Percentiles rank a stretch among this genome's conserved stretches.
These are phyloP conservation scores for Emydura subglobosa DNA, from an alignment of 2,113 vertebrate genomes.

Conservation along the genomic window DNA sequence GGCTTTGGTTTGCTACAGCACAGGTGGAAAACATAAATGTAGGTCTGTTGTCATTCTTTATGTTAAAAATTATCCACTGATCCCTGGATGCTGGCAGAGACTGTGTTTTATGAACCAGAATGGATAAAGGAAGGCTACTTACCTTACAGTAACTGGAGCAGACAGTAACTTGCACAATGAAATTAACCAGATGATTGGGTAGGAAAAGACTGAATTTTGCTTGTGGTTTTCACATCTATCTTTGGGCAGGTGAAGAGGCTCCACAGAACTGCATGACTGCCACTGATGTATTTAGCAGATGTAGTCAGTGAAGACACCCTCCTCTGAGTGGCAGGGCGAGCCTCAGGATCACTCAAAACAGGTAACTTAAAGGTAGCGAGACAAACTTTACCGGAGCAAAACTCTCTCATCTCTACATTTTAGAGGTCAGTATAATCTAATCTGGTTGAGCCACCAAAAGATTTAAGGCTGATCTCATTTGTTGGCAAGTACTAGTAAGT, in stretches of 20 bases:
- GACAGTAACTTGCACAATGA: not conserved
- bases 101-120: constrained; percentile 6
- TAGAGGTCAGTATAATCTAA: not conserved
- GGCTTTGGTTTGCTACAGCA: not conserved
- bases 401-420: not conserved
- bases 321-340: not conserved
- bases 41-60: not conserved
- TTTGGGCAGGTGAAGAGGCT: not conserved
- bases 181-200: not conserved
- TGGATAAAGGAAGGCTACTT: not conserved
- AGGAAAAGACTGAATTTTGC: not conserved
- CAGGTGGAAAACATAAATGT: not conserved
- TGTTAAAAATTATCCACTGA: not conserved
- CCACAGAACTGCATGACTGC: not conserved
- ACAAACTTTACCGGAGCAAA: not conserved
- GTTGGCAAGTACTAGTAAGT: not conserved
- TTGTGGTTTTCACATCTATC: not conserved
- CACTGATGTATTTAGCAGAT: not conserved
- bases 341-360: not conserved
- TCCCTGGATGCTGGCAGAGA: not conserved
- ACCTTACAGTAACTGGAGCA: not conserved
- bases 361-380: not conserved
- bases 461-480: not conserved
- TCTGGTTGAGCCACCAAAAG: not conserved
- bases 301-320: too few species aligned